phyloP scores from a whole-genome alignment of 1,140 invertebrate genomes.

The Coenobita brevimanus region DNA sequence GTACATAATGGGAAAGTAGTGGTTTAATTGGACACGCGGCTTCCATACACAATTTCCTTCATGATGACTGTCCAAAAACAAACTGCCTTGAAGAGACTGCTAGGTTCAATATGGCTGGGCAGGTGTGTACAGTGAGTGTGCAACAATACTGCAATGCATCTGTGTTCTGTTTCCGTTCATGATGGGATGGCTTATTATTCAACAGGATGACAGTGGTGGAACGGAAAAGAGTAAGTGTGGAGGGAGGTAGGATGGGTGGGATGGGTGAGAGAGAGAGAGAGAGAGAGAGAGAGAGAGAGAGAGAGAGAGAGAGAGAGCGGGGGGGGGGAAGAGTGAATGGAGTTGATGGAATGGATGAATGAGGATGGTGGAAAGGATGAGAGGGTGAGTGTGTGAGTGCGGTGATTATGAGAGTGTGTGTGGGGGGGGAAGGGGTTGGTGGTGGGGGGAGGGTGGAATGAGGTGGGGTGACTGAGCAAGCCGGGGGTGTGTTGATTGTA shows the following conservation, averaged over 20 bases:
- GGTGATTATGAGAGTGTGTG: not conserved
- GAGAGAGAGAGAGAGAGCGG: conserved; percentile 13
- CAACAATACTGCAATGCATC: too few species aligned
- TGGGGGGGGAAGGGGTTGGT: not conserved
- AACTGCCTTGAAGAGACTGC: too few species aligned
- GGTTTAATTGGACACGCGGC: too few species aligned
- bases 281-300: conserved; percentile 22
- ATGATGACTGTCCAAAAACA: too few species aligned
- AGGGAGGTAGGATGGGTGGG: not conserved
- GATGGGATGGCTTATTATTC: too few species aligned
- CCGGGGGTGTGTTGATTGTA: too few species aligned
- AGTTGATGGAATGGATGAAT: too few species aligned
- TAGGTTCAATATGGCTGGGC: too few species aligned
- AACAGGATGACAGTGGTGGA: conserved; percentile 8
- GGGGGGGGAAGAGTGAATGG: not conserved
- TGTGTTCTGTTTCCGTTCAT: too few species aligned
- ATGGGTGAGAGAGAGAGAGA: conserved; percentile 1
- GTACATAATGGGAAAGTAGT: too few species aligned
- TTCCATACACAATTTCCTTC: too few species aligned
- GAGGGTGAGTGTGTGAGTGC: not conserved
- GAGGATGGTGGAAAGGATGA: not conserved
- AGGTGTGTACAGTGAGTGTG: not conserved
- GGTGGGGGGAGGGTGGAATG: not conserved
- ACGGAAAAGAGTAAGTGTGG: not conserved
- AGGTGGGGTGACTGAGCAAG: not conserved